Conservation (phyloP, 1,140 invertebrate genomes). For the Lanistes nyassanus region DNA sequence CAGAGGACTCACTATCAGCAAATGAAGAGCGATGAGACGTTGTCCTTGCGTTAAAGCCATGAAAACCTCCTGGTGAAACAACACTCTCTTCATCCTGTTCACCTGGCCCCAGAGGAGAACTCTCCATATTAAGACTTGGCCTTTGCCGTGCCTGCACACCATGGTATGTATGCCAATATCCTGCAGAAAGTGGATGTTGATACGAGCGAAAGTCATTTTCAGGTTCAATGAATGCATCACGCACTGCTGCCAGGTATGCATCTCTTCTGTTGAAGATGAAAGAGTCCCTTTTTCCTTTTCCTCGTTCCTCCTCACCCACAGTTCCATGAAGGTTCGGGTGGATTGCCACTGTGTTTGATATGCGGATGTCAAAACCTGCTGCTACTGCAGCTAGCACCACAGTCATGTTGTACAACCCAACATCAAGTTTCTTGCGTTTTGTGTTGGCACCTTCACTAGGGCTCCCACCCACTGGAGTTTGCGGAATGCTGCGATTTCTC, state of each 20-base stretch:
- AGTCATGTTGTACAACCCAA: conserved; percentile 89
- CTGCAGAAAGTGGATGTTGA: conserved; percentile 72
- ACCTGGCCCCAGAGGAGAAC: conserved; percentile 35
- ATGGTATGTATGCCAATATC: conserved; percentile 89
- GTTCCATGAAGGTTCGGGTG: conserved; percentile 75
- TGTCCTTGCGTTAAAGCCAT: conserved; percentile 25
- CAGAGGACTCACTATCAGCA: conserved; percentile 52
- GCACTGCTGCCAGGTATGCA: conserved; percentile 65
- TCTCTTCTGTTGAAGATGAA: conserved; percentile 62
- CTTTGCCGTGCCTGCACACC: conserved; percentile 79
- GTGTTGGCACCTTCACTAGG: conserved; percentile 27
- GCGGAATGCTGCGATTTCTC: conserved; percentile 51
- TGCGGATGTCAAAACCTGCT: conserved; percentile 88
- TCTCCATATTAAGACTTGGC: conserved; percentile 71
- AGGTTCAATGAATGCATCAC: conserved; percentile 63
- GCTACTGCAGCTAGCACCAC: conserved; percentile 88
- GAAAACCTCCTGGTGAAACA: conserved; percentile 2
- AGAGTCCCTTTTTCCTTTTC: conserved; percentile 48
- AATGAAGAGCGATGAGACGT: conserved; percentile 46
- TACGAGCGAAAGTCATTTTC: conserved; percentile 57
- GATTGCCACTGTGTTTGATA: conserved; percentile 81
- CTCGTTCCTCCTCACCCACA: conserved; percentile 42
- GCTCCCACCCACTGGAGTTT: conserved; percentile 35
- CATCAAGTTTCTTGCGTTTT: conserved; percentile 75
- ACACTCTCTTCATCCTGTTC: conserved; percentile 1